Evolutionary conservation across 2,888 invertebrate species (phyloP).

Genomic region (Dasypolia templi): DNA sequence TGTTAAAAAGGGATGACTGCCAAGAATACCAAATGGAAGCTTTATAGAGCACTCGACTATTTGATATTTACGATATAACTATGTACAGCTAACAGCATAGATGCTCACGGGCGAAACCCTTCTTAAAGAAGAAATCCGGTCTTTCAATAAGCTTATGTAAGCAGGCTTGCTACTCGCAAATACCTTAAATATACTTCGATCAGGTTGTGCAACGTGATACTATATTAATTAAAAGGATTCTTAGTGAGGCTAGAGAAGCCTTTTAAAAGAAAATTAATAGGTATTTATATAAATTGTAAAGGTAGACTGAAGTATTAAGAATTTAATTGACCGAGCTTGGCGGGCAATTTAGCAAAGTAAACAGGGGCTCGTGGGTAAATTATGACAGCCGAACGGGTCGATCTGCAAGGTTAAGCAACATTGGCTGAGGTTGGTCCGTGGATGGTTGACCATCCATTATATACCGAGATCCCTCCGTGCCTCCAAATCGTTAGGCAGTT

Average conservation of each 20-base stretch:
- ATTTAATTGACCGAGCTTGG: background rate
- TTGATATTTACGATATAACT: too few species aligned
- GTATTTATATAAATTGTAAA: background rate
- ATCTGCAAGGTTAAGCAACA: background rate
- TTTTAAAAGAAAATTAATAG: conserved; percentile 3
- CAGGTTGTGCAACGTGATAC: background rate
- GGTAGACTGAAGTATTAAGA: background rate
- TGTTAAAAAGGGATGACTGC: too few species aligned
- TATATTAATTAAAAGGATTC: background rate
- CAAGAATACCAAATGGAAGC: too few species aligned
- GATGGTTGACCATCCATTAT: background rate
- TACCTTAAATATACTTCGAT: background rate
- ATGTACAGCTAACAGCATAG: too few species aligned
- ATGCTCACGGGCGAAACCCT: background rate
- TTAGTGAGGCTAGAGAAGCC: conserved; percentile 6
- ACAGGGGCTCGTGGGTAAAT: background rate
- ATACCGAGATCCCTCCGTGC: background rate
- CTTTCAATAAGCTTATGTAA: conserved; percentile 2
- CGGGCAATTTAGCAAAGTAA: background rate
- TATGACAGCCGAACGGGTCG: background rate
- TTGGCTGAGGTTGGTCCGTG: background rate
- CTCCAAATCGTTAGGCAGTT: background rate
- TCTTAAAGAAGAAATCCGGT: conserved; percentile 7
- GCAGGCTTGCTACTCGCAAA: background rate
- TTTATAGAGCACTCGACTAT: too few species aligned